These are phyloP conservation scores for Neomonachus schauinslandi DNA, from an alignment of 2,113 vertebrate genomes.

Conservation along the genomic window DNA sequence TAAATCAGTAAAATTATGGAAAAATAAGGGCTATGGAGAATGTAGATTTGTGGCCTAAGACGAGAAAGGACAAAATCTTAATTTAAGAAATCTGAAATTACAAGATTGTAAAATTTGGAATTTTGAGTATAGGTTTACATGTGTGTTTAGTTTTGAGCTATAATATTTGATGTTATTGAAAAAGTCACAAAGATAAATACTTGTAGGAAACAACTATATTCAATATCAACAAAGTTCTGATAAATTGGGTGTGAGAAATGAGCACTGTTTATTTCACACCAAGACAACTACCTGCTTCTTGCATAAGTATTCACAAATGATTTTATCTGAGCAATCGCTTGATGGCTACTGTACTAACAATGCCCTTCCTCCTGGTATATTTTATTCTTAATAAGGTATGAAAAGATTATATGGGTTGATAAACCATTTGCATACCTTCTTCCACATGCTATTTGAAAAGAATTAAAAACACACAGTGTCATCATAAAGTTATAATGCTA, in stretches of 20 bases:
- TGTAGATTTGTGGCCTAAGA: neutral
- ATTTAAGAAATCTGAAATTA: constrained; percentile 14
- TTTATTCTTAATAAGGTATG: neutral
- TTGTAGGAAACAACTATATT: neutral
- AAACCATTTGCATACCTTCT: neutral
- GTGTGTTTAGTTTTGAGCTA: neutral
- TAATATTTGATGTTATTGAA: neutral
- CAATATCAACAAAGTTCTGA: neutral
- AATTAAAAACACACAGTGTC: neutral
- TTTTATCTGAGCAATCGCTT: neutral
- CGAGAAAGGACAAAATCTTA: neutral
- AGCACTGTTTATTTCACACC: neutral
- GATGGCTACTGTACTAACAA: neutral
- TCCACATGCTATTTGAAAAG: neutral
- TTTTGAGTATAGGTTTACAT: constrained; percentile 26
- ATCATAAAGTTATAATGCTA: constrained; percentile 13
- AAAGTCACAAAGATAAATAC: neutral
- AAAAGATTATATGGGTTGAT: neutral
- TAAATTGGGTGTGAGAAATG: neutral
- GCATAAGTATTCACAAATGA: neutral
- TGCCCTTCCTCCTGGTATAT: neutral
- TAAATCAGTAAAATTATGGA: neutral
- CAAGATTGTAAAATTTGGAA: neutral
- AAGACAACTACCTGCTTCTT: neutral
- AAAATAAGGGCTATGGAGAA: neutral